Conservation (phyloP, 2,113 vertebrate genomes). For the Ciconia maguari region DNA sequence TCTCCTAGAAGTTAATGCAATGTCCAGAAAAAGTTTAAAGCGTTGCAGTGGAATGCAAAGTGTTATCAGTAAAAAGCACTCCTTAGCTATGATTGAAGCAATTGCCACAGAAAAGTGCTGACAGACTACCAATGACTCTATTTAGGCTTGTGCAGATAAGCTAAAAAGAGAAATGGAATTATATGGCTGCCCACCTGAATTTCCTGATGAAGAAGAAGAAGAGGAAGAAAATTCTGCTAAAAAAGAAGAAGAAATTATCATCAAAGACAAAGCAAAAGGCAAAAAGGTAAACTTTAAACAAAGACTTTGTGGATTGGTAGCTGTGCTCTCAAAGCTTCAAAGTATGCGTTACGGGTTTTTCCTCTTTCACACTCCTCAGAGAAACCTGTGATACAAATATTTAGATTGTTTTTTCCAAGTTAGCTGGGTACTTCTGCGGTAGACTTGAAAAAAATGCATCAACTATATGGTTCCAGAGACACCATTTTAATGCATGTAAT, state of each 20-base stretch:
- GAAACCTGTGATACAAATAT: neutral
- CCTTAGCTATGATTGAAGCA: neutral
- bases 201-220: conserved; percentile 93
- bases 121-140: neutral
- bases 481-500: neutral
- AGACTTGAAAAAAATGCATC: neutral
- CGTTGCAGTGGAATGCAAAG: neutral
- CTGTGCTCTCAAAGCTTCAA: neutral
- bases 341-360: neutral
- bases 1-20: neutral
- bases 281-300: conserved; percentile 83
- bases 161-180: conserved; percentile 95
- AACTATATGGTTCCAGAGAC: neutral
- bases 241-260: conserved; percentile 81
- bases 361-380: neutral
- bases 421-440: neutral
- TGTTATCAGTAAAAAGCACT: neutral
- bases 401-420: neutral
- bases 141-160: conserved; percentile 96
- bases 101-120: neutral
- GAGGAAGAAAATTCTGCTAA: conserved; percentile 79
- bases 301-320: neutral
- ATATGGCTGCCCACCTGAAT: conserved; percentile 92
- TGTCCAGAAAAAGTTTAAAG: neutral
- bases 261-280: conserved; percentile 96